Evolutionary conservation across 1,140 invertebrate genomes (phyloP), one percentile per base, ranked within the genome.

Genomic region (Asbolus verrucosus): DNA sequence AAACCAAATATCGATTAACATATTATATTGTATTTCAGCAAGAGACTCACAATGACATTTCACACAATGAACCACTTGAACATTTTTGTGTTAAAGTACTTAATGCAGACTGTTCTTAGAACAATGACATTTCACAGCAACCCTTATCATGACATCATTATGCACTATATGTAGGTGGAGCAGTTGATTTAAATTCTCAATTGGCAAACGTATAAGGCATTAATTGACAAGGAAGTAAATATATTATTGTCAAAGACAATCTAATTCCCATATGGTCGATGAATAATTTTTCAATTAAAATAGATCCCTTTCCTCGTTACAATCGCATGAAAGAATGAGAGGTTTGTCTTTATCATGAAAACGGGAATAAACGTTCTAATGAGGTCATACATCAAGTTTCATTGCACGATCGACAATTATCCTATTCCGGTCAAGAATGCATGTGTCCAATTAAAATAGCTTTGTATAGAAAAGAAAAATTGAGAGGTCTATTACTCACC

Each of bases 391-490:
- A 54, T 54, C 21, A 54, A 18, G 46, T 54, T 54, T 54, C 46
- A 54, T 27, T 54, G 21, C 21, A 54, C 46, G 46, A 27, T 16
- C 14, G 27, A 54, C 46, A 54, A 54, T 54, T 54, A 54, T 54
- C 46, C 8, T 24, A 54, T 54, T 54, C 46, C 46, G 46, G 46
- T 27, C 46, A 54, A 54, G 46, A 54, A 54, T 54, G 21, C n/a
- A 13, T 24, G 21, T 54, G 46, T 54, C 46, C 46, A 54, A 54
- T 54, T 54, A 54, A 54, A 54, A 54, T 54, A 8, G 46, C 46
- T 54, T 24, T 54, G 27, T 54, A 54, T 54, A 54, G 46, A 54
- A 27, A 54, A 54, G 8, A 54, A 54, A 54, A 27, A 54, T 21
- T 24, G 2, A 21, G 21, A 54, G 46, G 27, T 54, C 46, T 54